Evolutionary conservation across 2,113 vertebrate genomes (phyloP).

Genomic region (Pycnonotus jocosus): DNA sequence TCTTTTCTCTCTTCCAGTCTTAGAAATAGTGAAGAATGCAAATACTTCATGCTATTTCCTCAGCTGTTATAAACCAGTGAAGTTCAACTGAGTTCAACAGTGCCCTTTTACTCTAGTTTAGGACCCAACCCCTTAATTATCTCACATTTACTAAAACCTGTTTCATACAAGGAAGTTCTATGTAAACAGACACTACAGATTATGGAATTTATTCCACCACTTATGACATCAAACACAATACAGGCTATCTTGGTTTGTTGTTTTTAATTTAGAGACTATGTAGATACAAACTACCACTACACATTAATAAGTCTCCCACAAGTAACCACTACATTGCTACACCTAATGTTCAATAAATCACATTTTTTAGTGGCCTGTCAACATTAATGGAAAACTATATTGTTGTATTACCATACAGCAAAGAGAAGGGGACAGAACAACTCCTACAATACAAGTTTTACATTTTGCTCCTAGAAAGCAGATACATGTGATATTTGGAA

Average conservation of each 20-base stretch:
- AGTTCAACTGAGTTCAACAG: neutral
- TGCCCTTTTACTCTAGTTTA: neutral
- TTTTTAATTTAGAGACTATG: neutral
- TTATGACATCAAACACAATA: neutral
- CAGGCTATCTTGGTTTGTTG: neutral
- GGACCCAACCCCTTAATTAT: neutral
- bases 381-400: constrained; percentile 56
- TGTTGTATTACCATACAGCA: constrained; percentile 60
- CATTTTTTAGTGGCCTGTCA: constrained; percentile 54
- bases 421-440: constrained; percentile 65
- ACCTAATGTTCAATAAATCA: constrained; percentile 61
- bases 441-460: constrained; percentile 9
- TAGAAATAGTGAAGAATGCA: neutral
- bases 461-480: neutral
- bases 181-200: neutral
- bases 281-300: constrained; percentile 17
- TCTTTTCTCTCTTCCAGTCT: neutral
- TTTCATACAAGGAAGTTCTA: neutral
- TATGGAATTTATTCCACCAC: neutral
- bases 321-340: neutral
- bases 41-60: constrained; percentile 22
- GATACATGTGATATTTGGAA: neutral
- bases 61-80: neutral
- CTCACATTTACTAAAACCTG: neutral
- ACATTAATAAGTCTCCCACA: neutral